Evolutionary conservation across 64 coral and sea anemone species (phyloP), one percentile per base, ranked within the genome.

Genomic region (Platygyra sinensis): DNA sequence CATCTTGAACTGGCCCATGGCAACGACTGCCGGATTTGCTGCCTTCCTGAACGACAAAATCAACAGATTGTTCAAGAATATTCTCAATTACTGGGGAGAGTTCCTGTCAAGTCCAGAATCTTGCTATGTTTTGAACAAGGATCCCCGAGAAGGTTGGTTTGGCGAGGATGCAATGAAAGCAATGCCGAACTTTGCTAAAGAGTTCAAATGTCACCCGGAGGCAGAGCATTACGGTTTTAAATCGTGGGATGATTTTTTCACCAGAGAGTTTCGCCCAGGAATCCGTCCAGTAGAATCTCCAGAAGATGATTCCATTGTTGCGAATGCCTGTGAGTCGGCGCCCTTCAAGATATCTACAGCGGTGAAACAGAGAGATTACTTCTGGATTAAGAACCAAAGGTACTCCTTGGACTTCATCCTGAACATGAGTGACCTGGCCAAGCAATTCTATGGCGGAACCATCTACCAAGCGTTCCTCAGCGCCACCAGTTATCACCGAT

Each of bases 181-280:
- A 62, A 94, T 94, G 93, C 93, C 93, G 17, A 80, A 80, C 67
- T 91, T 94, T 87, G 82, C 10, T 27, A 16, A 90, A 73, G 93
- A 94, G 71, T 94, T 80, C 24, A 42, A 87, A 81, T 94, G 93
- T 75, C 0, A 94, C n/a, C 88, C 87, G 14, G 8, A 72, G 15
- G 50, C 54, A 28, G 18, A 29, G 2, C 29, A 94, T 90, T 80
- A 94, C 74, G 93, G 93, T 32, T 94, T 18, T 52, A 90, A 65
- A 85, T 94, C 93, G 7, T 94, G 93, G 93, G 93, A 94, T 90
- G 93, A 94, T 73, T 94, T 94, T 50, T 94, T 94, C 82, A 89
- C 82, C 55, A 85, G 93, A 67, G 73, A 89, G 61, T 94, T 89
- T 74, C 87, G 93, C 62, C 80, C 31, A 59, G 93, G 93, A 72